These are phyloP conservation scores for Nautilus pompilius DNA, from an alignment of 1,140 invertebrate genomes.

Conservation along the genomic window DNA sequence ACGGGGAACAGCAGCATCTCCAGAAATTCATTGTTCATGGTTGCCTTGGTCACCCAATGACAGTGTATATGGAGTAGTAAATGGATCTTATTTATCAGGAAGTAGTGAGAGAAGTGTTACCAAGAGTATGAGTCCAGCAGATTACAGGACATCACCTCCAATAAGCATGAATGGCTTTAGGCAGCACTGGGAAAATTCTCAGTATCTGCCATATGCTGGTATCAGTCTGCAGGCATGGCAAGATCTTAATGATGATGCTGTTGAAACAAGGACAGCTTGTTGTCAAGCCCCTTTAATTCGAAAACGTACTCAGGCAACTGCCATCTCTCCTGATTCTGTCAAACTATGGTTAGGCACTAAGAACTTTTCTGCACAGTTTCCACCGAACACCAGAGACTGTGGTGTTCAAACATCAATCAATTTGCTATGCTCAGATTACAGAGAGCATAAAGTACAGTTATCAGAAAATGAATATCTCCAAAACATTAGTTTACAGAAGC, in stretches of 20 bases:
- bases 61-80: too few species aligned
- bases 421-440: neutral
- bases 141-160: too few species aligned
- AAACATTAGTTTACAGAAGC: too few species aligned
- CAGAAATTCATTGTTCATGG: constrained; percentile 22
- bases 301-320: constrained; percentile 24
- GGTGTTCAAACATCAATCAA: constrained; percentile 39
- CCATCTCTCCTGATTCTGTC: constrained; percentile 38
- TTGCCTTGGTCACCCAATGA: neutral
- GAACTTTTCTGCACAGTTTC: constrained; percentile 46
- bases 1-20: constrained; percentile 40
- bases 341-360: constrained; percentile 47
- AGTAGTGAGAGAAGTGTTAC: too few species aligned
- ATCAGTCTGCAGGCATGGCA: too few species aligned
- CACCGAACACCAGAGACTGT: constrained; percentile 42
- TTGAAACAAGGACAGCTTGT: neutral
- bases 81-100: too few species aligned
- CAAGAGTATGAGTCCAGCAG: too few species aligned
- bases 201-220: too few species aligned
- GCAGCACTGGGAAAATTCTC: too few species aligned
- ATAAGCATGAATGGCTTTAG: too few species aligned
- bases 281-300: neutral
- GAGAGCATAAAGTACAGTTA: neutral
- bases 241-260: neutral
- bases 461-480: neutral